Evolutionary conservation across 2,113 vertebrate genomes (phyloP), one percentile per base, ranked within the genome.

Genomic region (Gallinago media): DNA sequence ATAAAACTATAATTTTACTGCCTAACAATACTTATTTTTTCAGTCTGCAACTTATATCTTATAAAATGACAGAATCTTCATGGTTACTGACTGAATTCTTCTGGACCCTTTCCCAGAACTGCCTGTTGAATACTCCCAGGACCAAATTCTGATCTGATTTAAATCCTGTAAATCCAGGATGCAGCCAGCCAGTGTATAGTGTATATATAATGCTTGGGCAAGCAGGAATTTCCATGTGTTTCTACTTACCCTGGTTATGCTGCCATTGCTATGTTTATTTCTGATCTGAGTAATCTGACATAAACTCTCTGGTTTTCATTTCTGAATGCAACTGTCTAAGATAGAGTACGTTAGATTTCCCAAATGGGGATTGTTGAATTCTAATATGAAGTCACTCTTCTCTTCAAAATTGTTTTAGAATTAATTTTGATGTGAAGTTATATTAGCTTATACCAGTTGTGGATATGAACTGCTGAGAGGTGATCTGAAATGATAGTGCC

Each of bases 141-240:
- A 68, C 63, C 74, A 83, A 71, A 89, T 82, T 90, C 58, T 76
- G 62, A 49, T 27, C 50, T 82, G 49, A 91, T 91, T 93, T 91
- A 94, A 88, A 82, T 23, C 54, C 67, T 92, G 58, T 89, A 93
- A 94, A 93, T 88, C 62, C 71, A 88, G 95, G 40, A 40, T 83
- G 49, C 54, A 85, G 71, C 55, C 62, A 85, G 78, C 32, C 74
- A 88, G 27, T 9, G 22, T 34, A 34, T 5, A 66, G 8, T 49
- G 9, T 58, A 42, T 32, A 75, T 31, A 65, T 3, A 79, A 21
- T 58, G 42, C 56, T 49, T 50, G 32, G 13, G 31, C 31, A 85
- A 92, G 72, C 67, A 85, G 82, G 78, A 95, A 77, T 94, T 94
- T 80, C 78, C 92, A 96, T 67, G 34, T 95, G 93, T 94, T 97